phyloP scores from a whole-genome alignment of 1,140 invertebrate genomes.

The Zaprionus kolodkinae region DNA sequence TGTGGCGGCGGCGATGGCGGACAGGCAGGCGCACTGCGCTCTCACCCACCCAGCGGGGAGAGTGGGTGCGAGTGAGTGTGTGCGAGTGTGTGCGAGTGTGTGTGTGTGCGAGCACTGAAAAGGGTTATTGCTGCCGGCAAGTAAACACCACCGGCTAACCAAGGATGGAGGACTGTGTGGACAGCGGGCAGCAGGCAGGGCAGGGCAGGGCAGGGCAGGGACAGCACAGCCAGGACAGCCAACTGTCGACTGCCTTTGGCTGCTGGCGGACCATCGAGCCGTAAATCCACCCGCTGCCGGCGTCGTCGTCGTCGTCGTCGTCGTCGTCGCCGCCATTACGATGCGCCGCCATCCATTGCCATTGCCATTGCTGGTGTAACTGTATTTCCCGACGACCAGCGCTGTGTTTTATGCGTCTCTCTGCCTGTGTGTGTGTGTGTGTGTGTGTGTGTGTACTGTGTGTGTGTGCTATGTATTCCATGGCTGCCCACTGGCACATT shows the following conservation, averaged over 20 bases:
- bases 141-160: constrained; percentile 76
- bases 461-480: constrained; percentile 18
- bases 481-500: constrained; percentile 8
- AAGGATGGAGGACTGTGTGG: constrained; percentile 20
- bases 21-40: constrained; percentile 73
- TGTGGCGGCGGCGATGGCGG: constrained; percentile 51
- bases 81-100: constrained; percentile 18
- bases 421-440: constrained; percentile 14
- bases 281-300: constrained; percentile 70
- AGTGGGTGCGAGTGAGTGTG: constrained; percentile 63
- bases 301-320: constrained; percentile 43
- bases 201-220: background rate
- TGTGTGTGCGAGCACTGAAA: constrained; percentile 45
- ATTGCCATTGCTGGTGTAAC: constrained; percentile 34
- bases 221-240: background rate
- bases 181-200: constrained; percentile 41
- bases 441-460: constrained; percentile 5
- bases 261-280: constrained; percentile 49
- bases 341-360: constrained; percentile 41
- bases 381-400: constrained; percentile 35
- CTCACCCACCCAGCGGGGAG: constrained; percentile 21
- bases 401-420: constrained; percentile 20
- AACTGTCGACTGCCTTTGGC: constrained; percentile 24
- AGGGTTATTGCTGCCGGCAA: constrained; percentile 78
- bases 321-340: constrained; percentile 58